Percentiles rank a stretch among this genome's conserved stretches.
Evolutionary conservation across 2,888 invertebrate species (phyloP).

Genomic region (Bedellia somnulentella): DNA sequence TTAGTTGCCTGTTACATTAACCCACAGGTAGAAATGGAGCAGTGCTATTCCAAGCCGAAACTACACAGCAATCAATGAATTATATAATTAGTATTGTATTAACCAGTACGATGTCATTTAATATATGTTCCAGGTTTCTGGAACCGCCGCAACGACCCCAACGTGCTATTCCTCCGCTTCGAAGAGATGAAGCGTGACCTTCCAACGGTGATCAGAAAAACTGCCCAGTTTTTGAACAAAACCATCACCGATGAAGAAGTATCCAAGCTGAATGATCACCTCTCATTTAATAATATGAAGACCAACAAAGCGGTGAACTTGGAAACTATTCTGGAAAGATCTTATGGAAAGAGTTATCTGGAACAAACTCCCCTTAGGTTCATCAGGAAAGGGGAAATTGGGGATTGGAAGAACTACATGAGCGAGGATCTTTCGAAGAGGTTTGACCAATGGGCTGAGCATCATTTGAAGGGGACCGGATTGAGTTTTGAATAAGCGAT

Average conservation of each 20-base stretch:
- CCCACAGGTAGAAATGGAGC: too few relatives aligned
- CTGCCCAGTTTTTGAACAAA: constrained; percentile 74
- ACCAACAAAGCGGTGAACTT: constrained; percentile 78
- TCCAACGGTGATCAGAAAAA: constrained; percentile 64
- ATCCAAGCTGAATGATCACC: constrained; percentile 68
- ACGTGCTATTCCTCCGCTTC: constrained; percentile 77
- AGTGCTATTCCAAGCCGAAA: too few relatives aligned
- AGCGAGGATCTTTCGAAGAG: constrained; percentile 67
- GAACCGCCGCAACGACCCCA: constrained; percentile 68
- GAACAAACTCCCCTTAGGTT: constrained; percentile 62
- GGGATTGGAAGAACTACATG: constrained; percentile 81
- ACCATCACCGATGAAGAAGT: constrained; percentile 67
- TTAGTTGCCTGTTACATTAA: too few relatives aligned
- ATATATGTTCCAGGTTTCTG: constrained; percentile 74
- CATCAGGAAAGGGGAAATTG: constrained; percentile 77
- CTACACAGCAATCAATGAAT: too few relatives aligned
- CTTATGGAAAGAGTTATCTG: constrained; percentile 43
- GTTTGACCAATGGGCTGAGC: constrained; percentile 73
- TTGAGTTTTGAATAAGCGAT: constrained; percentile 55
- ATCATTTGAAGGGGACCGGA: constrained; percentile 64
- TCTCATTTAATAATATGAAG: constrained; percentile 82
- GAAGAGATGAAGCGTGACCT: constrained; percentile 82
- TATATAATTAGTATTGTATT: too few relatives aligned
- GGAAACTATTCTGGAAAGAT: constrained; percentile 62
- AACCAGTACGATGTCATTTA: too few relatives aligned